These are phyloP conservation scores for Gnathonemus longibarbis DNA, from an alignment of 2,113 vertebrate genomes.

Conservation along the genomic window DNA sequence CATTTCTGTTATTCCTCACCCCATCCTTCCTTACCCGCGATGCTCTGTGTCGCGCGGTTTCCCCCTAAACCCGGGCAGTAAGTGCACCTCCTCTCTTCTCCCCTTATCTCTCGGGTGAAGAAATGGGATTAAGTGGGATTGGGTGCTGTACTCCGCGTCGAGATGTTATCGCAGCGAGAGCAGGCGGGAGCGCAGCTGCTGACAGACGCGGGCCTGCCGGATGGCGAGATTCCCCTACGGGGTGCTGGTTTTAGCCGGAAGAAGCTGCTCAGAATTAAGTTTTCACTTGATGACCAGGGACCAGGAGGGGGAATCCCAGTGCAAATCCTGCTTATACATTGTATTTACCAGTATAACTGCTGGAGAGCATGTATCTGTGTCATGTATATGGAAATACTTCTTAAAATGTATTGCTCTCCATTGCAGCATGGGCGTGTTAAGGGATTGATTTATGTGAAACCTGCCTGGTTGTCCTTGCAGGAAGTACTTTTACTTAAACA, in stretches of 20 bases:
- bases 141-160: neutral
- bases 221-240: neutral
- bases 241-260: neutral
- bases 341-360: neutral
- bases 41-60: neutral
- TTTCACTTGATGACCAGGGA: neutral
- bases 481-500: neutral
- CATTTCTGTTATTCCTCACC: neutral
- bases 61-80: neutral
- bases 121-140: conserved; percentile 1
- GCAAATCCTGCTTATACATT: neutral
- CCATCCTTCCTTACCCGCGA: neutral
- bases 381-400: neutral
- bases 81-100: neutral
- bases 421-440: neutral
- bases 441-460: neutral
- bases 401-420: neutral
- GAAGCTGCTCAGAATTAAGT: neutral
- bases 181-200: neutral
- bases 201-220: neutral
- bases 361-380: neutral
- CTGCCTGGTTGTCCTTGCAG: neutral
- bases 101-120: neutral
- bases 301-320: neutral
- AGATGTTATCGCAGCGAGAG: neutral